These are phyloP conservation scores for Hypena proboscidalis DNA, from an alignment of 2,888 invertebrate genomes.

Conservation along the genomic window DNA sequence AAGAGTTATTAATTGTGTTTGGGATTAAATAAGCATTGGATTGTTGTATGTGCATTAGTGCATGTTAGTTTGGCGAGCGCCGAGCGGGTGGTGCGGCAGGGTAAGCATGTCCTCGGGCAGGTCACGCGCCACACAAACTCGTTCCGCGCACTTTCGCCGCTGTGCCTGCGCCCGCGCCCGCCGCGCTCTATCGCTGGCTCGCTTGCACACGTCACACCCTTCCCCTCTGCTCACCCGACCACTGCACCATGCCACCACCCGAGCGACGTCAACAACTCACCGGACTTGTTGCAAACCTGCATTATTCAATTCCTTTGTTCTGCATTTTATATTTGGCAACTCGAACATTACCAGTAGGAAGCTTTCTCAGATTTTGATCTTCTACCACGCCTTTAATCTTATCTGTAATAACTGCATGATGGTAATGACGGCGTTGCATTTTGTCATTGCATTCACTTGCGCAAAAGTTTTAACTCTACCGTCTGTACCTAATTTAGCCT, in stretches of 20 bases:
- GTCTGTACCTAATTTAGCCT: no score
- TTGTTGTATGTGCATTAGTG: slow-evolving; percentile 44
- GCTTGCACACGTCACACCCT: slow-evolving; percentile 59
- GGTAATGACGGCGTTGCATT: not conserved
- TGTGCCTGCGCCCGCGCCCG: slow-evolving; percentile 65
- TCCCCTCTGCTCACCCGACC: slow-evolving; percentile 42
- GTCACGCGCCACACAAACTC: slow-evolving; percentile 81
- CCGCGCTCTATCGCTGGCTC: slow-evolving; percentile 55
- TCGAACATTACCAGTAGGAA: slow-evolving; percentile 7
- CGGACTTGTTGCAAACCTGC: slow-evolving; percentile 37
- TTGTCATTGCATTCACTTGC: not conserved
- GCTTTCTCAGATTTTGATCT: not conserved
- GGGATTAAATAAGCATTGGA: slow-evolving; percentile 36
- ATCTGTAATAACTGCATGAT: not conserved
- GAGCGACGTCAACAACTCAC: slow-evolving; percentile 38
- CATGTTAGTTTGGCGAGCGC: slow-evolving; percentile 58
- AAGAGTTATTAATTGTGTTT: slow-evolving; percentile 12
- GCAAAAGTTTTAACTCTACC: not conserved
- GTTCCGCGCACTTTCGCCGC: slow-evolving; percentile 82
- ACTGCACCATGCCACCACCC: slow-evolving; percentile 14
- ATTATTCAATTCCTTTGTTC: slow-evolving; percentile 34
- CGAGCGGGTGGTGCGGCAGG: slow-evolving; percentile 53
- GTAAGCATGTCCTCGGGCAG: slow-evolving; percentile 76
- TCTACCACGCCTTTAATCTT: not conserved
- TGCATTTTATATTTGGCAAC: slow-evolving; percentile 20